phyloP scores from a whole-genome alignment of 2,888 invertebrate species.

The Rosalia funebris region DNA sequence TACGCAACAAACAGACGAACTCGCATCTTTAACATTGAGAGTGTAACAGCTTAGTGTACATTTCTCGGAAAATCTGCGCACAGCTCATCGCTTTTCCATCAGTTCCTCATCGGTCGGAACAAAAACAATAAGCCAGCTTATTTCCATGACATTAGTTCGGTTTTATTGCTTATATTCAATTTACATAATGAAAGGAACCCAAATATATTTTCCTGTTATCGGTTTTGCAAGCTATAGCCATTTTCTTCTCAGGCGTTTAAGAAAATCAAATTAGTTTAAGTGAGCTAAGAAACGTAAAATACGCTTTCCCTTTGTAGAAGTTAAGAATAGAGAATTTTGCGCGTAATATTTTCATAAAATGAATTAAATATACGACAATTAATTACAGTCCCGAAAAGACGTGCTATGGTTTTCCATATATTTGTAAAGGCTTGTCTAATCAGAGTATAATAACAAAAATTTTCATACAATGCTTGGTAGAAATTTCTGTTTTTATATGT shows the following conservation, averaged over 20 bases:
- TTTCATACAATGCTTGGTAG: too few relatives aligned
- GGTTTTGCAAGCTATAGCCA: slow-evolving; percentile 1
- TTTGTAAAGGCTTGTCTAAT: too few relatives aligned
- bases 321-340: too few relatives aligned
- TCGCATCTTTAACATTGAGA: background rate
- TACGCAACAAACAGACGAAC: too few relatives aligned
- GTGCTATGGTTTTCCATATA: too few relatives aligned
- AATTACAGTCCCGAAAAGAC: too few relatives aligned
- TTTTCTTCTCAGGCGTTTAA: slow-evolving; percentile 1
- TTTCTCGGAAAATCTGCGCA: slow-evolving; percentile 14
- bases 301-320: too few relatives aligned
- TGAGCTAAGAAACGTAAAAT: slow-evolving; percentile 9
- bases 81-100: slow-evolving; percentile 9
- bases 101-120: slow-evolving; percentile 20
- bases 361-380: too few relatives aligned
- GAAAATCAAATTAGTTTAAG: slow-evolving; percentile 18
- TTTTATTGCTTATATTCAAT: slow-evolving; percentile 28
- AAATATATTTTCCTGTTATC: slow-evolving; percentile 18
- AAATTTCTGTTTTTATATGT: too few relatives aligned
- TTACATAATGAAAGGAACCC: slow-evolving; percentile 26
- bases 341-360: too few relatives aligned
- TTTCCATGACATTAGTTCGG: slow-evolving; percentile 24
- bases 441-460: too few relatives aligned
- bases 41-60: background rate
- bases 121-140: slow-evolving; percentile 27